Conservation (phyloP, 2,888 invertebrate species). For the Eupithecia dodoneata region DNA sequence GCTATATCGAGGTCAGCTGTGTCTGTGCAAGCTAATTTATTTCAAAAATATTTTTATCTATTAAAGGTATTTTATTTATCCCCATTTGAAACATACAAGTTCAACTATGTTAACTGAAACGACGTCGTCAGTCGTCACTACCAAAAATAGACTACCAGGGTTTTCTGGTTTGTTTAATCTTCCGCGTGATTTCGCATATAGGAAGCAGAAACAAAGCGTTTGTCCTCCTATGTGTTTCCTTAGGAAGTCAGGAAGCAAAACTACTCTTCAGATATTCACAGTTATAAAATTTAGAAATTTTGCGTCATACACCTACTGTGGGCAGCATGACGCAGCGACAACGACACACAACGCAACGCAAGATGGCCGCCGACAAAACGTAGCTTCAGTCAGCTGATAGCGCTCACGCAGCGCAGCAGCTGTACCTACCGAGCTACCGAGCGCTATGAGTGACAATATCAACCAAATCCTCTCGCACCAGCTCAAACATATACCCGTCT, state of each 20-base stretch:
- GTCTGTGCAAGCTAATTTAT: constrained; percentile 51
- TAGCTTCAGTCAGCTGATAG: constrained; percentile 78
- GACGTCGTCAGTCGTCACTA: constrained; percentile 49
- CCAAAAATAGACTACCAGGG: constrained; percentile 80
- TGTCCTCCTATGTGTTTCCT: constrained; percentile 37
- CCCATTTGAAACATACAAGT: constrained; percentile 42
- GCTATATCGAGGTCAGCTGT: constrained; percentile 43
- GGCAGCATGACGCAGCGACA: constrained; percentile 76
- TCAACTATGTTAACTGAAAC: constrained; percentile 63
- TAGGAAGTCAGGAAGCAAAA: constrained; percentile 33
- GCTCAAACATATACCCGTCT: constrained; percentile 67
- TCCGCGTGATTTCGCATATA: constrained; percentile 69
- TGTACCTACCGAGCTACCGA: constrained; percentile 48
- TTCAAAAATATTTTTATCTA: constrained; percentile 44
- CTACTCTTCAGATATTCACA: constrained; percentile 57
- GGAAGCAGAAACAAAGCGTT: constrained; percentile 53
- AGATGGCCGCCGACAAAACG: constrained; percentile 72
- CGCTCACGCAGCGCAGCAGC: constrained; percentile 79
- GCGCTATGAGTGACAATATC: constrained; percentile 41
- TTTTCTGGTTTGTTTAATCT: constrained; percentile 60
- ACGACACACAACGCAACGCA: constrained; percentile 69
- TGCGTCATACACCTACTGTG: constrained; percentile 63
- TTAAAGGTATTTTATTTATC: constrained; percentile 19
- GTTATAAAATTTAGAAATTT: constrained; percentile 72
- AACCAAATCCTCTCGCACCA: constrained; percentile 44